Evolutionary conservation across 92 coral and sea anemone genomes (phyloP), one percentile per base, ranked within the genome.

Genomic region (Diadumene lineata): DNA sequence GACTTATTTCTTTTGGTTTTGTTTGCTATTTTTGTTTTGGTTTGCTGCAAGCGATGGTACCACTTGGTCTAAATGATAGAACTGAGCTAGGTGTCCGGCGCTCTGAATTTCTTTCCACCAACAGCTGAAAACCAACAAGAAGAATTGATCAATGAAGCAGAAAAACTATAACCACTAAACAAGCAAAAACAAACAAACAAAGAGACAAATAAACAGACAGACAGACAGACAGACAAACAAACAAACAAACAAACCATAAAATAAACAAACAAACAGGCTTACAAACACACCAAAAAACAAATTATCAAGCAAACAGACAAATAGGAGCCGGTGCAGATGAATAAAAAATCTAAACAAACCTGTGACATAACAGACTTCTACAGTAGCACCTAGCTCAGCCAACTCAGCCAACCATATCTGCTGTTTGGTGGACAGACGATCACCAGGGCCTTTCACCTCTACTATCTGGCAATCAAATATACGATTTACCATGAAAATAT

Each of bases 401-500:
- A 94, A 76, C 16, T 85, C 90, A 38, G 79, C 86, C 31, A 94
- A 81, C 98, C 98, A 94, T 56, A 94, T 88, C 31, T 86, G 91
- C 69, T 94, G 98, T 63, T 94, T 94, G 9, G 98, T 92, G 1
- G 98, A 94, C 11, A 94, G 84, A 33, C 90, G 67, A 81, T 94
- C 98, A 7, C 97, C 93, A 2, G 98, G 98, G 1, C 98, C 98
- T 76, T 94, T 94, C 21, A 94, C 98, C 34, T 94, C 98, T 17
- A 93, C 89, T 78, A 94, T 91, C 98, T 94, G 78, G 43, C 63
- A 48, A 30, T 4, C 1, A 70, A 34, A 29, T n/a, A n/a, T n/a
- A 17, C 19, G 0, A 30, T 43, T 16, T 19, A 67, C 16, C 22
- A n/a, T n/a, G n/a, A 26, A 55, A 22, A 23, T 19, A 53, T 34